A percentile compares a stretch with the other conserved stretches of the same genome.
These are phyloP conservation scores for Plectrocnemia conspersa DNA, from an alignment of 1,140 invertebrate genomes.

Conservation along the genomic window DNA sequence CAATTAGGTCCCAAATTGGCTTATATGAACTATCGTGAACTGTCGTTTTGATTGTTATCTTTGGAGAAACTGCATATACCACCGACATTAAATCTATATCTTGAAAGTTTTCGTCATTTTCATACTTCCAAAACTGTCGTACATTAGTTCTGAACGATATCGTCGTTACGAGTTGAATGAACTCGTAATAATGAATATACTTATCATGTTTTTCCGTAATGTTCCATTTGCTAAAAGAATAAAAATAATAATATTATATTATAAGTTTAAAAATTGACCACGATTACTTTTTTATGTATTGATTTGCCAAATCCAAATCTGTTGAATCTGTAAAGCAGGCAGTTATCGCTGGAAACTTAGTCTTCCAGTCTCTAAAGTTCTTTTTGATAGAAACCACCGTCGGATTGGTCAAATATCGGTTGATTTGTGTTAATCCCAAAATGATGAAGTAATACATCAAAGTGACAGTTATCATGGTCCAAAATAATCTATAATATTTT, in stretches of 20 bases:
- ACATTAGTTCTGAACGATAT: constrained; percentile 39
- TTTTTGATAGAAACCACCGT: constrained; percentile 58
- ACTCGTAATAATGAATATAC: constrained; percentile 11
- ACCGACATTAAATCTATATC: constrained; percentile 48
- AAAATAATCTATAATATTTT: constrained; percentile 41
- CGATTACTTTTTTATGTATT: constrained; percentile 40
- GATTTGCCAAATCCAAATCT: constrained; percentile 36
- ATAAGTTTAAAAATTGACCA: not conserved
- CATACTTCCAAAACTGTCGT: constrained; percentile 51
- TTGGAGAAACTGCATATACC: constrained; percentile 43
- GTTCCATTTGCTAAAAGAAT: constrained; percentile 39
- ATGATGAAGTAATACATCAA: constrained; percentile 40
- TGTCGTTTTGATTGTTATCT: constrained; percentile 2
- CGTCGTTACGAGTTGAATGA: not conserved
- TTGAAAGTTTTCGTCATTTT: constrained; percentile 45
- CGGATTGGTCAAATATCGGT: constrained; percentile 52
- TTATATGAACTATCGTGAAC: constrained; percentile 25
- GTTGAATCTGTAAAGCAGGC: constrained; percentile 51
- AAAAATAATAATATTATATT: not conserved
- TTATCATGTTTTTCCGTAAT: constrained; percentile 41
- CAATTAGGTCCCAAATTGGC: constrained; percentile 48
- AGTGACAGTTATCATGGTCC: constrained; percentile 38
- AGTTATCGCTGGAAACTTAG: constrained; percentile 54
- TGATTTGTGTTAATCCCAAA: constrained; percentile 42
- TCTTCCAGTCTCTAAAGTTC: constrained; percentile 56